Evolutionary conservation across 2,113 vertebrate species (phyloP).

Genomic region (Aegithalos caudatus): DNA sequence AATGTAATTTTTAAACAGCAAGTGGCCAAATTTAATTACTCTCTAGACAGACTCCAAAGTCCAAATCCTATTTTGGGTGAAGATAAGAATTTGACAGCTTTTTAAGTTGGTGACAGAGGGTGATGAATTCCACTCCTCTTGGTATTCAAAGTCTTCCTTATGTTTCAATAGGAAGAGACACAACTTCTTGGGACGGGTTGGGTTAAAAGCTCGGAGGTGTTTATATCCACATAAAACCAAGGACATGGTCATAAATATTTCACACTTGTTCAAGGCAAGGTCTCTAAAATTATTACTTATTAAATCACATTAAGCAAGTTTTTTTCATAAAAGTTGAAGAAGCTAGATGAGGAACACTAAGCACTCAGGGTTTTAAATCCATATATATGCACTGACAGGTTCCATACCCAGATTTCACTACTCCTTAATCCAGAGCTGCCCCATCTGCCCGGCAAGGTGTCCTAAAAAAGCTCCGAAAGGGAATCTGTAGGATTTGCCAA

Average conservation of each 20-base stretch:
- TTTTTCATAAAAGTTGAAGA: neutral
- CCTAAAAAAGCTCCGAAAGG: neutral
- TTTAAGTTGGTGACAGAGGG: neutral
- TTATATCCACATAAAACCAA: fast-evolving
- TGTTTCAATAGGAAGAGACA: neutral
- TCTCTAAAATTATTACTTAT: neutral
- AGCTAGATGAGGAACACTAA: neutral
- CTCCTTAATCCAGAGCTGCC: neutral
- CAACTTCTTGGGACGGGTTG: neutral
- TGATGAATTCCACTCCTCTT: neutral
- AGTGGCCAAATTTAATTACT: neutral
- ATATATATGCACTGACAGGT: neutral
- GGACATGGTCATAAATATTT: neutral
- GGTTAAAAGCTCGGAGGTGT: neutral
- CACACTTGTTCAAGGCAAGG: neutral
- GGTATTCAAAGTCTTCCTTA: neutral
- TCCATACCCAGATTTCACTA: neutral
- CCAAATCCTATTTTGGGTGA: neutral
- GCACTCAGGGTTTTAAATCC: neutral
- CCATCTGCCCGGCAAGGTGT: neutral
- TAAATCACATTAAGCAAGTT: neutral
- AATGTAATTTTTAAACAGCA: neutral
- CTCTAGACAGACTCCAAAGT: neutral
- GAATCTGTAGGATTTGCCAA: neutral
- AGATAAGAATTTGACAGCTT: neutral